Conservation (phyloP, 1,140 invertebrate genomes). For the Caenorhabditis brenneri region DNA sequence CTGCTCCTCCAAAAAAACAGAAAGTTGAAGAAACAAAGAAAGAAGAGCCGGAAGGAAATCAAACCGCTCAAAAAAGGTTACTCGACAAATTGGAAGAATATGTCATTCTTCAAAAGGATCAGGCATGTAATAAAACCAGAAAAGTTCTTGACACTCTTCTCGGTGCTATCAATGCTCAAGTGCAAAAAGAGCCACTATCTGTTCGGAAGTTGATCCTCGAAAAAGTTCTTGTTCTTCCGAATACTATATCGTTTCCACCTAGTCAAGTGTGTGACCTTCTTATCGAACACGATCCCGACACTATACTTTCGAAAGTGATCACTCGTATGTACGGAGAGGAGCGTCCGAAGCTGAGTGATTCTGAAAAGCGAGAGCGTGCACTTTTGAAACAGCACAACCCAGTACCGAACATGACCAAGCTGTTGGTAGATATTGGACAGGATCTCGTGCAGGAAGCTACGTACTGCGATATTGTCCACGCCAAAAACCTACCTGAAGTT, state of each 20-base stretch:
- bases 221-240: constrained; percentile 69
- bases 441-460: constrained; percentile 70
- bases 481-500: constrained; percentile 67
- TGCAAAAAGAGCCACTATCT: constrained; percentile 65
- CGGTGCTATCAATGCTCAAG: constrained; percentile 68
- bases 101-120: constrained; percentile 47
- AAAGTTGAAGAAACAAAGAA: constrained; percentile 43
- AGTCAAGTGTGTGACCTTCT: constrained; percentile 69
- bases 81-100: constrained; percentile 65
- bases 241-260: constrained; percentile 70
- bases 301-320: constrained; percentile 58
- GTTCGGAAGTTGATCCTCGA: constrained; percentile 69
- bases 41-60: constrained; percentile 57
- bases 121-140: constrained; percentile 33
- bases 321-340: constrained; percentile 66
- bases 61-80: constrained; percentile 58
- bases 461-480: constrained; percentile 70
- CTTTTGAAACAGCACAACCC: constrained; percentile 57
- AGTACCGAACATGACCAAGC: constrained; percentile 68
- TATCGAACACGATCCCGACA: constrained; percentile 66
- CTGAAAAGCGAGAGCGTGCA: constrained; percentile 60
- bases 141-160: constrained; percentile 68
- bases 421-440: constrained; percentile 69
- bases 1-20: constrained; percentile 54
- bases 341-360: constrained; percentile 61